Conservation (phyloP, 2,113 vertebrate species). For the Syngnathus floridae region DNA sequence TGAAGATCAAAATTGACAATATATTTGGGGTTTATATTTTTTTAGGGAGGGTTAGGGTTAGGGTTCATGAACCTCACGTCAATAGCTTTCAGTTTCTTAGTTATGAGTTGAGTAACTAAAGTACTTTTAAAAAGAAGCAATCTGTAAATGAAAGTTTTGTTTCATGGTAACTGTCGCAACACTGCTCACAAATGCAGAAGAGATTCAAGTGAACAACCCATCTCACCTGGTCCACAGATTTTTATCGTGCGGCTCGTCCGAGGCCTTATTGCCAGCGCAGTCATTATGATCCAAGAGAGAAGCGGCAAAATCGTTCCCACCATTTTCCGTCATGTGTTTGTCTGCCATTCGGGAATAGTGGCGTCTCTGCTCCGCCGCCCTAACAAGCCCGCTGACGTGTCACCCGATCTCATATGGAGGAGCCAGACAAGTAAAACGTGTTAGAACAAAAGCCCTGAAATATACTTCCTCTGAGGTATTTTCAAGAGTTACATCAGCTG, state of each 20-base stretch:
- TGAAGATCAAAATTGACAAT: too few species aligned
- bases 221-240: constrained; percentile 62
- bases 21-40: too few species aligned
- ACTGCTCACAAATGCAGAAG: background rate
- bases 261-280: background rate
- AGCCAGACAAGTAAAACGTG: constrained; percentile 41
- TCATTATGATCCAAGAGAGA: background rate
- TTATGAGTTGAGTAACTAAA: too few species aligned
- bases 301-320: background rate
- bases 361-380: background rate
- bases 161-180: too few species aligned
- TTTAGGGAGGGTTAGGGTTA: too few species aligned
- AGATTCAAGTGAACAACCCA: background rate
- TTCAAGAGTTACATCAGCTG: background rate
- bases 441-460: constrained; percentile 15
- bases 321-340: background rate
- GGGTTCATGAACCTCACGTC: too few species aligned
- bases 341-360: constrained; percentile 42
- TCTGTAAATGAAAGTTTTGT: too few species aligned
- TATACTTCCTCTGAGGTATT: background rate
- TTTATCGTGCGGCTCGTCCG: background rate
- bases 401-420: background rate
- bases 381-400: background rate
- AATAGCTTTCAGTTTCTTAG: too few species aligned
- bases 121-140: too few species aligned